A percentile compares a stretch with the other conserved stretches of the same genome.
Evolutionary conservation across 2,797 vertebrate genomes (phyloP).

Genomic region (Lates japonicus): DNA sequence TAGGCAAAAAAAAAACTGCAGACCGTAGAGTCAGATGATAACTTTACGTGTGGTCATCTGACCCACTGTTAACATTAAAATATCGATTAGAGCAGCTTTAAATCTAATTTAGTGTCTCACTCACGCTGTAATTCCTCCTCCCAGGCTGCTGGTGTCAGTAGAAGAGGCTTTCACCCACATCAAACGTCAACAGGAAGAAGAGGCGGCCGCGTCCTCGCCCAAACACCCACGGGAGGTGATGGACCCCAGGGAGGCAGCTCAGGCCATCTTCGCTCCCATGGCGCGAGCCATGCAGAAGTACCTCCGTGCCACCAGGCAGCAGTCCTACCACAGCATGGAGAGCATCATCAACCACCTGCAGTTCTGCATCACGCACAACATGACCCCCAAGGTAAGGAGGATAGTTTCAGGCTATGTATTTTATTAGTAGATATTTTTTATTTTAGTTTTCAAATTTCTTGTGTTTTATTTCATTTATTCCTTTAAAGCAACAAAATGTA

Average conservation of each 20-base stretch:
- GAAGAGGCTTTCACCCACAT: conserved; percentile 96
- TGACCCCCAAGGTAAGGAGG: conserved; percentile 90
- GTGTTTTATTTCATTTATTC: not conserved
- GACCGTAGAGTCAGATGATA: too few relatives aligned
- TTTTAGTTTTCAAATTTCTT: not conserved
- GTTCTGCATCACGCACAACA: conserved; percentile 95
- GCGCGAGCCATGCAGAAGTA: conserved; percentile 96
- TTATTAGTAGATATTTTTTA: not conserved
- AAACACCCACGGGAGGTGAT: conserved; percentile 92
- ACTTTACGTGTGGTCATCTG: too few relatives aligned
- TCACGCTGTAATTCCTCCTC: not conserved
- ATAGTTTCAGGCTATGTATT: not conserved
- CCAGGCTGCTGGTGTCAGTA: conserved; percentile 92
- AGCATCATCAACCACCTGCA: conserved; percentile 94
- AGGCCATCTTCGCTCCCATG: conserved; percentile 95
- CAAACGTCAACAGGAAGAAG: conserved; percentile 90
- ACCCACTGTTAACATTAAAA: not conserved
- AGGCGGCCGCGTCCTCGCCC: conserved; percentile 67
- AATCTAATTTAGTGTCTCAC: not conserved
- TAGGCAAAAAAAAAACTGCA: too few relatives aligned
- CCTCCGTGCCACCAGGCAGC: conserved; percentile 92
- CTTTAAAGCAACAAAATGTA: too few relatives aligned
- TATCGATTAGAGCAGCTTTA: not conserved
- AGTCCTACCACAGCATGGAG: conserved; percentile 95
- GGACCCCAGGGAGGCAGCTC: conserved; percentile 93